Base-by-base conservation (phyloP, 2,797 vertebrate species). In the Rallus crepitans region DNA sequence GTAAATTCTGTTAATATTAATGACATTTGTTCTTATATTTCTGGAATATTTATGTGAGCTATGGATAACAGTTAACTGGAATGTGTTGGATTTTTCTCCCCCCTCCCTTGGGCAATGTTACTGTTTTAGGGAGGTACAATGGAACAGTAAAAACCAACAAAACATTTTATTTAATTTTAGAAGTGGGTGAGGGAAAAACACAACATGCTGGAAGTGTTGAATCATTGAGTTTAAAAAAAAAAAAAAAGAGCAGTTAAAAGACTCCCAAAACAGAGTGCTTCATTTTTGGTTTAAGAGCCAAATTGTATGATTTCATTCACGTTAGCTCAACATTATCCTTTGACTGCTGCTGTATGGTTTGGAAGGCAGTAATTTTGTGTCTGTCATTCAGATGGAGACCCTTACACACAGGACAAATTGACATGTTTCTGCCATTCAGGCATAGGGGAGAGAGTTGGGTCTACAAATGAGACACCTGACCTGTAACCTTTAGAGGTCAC, bases 181-280 rank as follows among this genome's bases (percentile, higher is more conserved):
- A 57, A 76, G 1, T 4, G 4, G 0, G 0, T 13, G 5, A 31
- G 9, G 8, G 11, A 7, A 5, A 6, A 39, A 60, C 11, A 15
- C 33, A 23, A 0, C 14, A 15, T 28, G 55, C 71, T 66, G 13
- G 11, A 83, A 89, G 11, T 2, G 2, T 6, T 68, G 64, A 78
- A 81, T 68, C 23, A 68, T 28, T 94, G 37, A 37, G 37, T 37
- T 40, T 40, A 40, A 40, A 42, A 42, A 42, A 42, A 40, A 40
- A 73, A 27, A 87, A 85, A 77, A 68, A 24, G 11, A 89, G 39
- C 56, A 70, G 39, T 48, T 64, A 31, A 87, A n/a, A 60, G 13
- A 9, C 42, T 69, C 24, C 16, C 19, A 85, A 31, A 85, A 21
- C n/a, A 48, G 9, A 3, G 0, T 6, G 11, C 55, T 80, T 65